Evolutionary conservation across 2,888 invertebrate genomes (phyloP), one percentile per base, ranked within the genome.

Genomic region (Ceramica pisi): DNA sequence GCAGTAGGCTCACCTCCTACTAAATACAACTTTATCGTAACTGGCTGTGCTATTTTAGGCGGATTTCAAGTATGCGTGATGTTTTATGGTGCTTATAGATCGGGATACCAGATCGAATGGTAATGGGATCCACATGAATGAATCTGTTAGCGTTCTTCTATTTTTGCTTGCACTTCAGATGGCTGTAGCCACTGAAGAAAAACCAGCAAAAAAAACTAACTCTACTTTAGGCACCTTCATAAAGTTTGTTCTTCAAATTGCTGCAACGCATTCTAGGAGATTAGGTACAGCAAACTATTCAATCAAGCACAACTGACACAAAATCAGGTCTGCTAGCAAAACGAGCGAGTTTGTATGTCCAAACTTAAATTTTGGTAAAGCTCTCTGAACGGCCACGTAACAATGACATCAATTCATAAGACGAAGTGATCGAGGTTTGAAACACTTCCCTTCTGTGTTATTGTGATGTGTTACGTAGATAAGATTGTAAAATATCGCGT

Each of bases 331-430:
- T 46, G 35, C 2, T 26, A 23, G 7, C 44, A 26, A 51, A 64
- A 9, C 23, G 1, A 16, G 41, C 51, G 44, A 19, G 19, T 41
- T 73, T 53, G 23, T 19, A 46, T 16, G 19, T 8, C 46, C 7
- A n/a, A 14, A 26, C 56, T 55, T 14, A 38, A 26, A 55, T 35
- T 35, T 69, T 35, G 12, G 12, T 53, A 46, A 74, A 61, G 21
- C 16, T 60, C 14, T 9, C 16, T 38, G 55, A 23, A 56, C 21
- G 8, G 19, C 35, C 9, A 31, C 46, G 12, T 10, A 12, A 31
- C 21, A 38, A 48, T 8, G 4, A 21, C 38, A 50, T 50, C 35
- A 38, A 14, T 61, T 63, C 26, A 55, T 41, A 55, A 31, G 12
- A 26, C 21, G 38, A 31, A 41, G 5, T 67, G 44, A 3, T 21